Evolutionary conservation across 92 coral and sea anemone genomes (phyloP), one percentile per base, ranked within the genome.

Genomic region (Meandrina meandrites): DNA sequence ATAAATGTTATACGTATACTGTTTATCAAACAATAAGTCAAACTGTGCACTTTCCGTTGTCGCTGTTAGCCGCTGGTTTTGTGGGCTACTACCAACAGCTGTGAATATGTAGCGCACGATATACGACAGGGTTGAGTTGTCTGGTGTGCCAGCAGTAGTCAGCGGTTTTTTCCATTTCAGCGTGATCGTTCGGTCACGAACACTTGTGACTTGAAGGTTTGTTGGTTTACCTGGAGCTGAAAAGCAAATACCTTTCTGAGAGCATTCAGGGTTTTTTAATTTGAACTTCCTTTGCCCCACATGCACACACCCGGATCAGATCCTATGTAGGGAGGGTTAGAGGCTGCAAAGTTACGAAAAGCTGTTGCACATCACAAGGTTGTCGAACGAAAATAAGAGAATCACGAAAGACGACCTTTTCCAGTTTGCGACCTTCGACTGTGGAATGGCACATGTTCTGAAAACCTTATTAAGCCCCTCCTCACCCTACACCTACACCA

Each of bases 141-240:
- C 48, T 66, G 66, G 82, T 35, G 54, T 30, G 53, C 75, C 75
- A 28, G 62, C 75, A 35, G 76, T 27, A 27, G 85, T 81, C 85
- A 42, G 22, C 57, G 88, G 88, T 47, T 47, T 85, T 1, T 16
- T 85, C 88, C 88, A 85, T 47, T 40, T 62, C 40, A 85, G 77
- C 22, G 32, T 76, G 83, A 85, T 47, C 24, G 75, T 62, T 0
- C 77, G 68, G 18, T 85, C 47, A 21, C 45, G 35, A 34, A 85
- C 82, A 18, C 67, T 47, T 45, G 76, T 12, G 48, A 85, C 83
- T 21, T 4, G 37, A 60, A 85, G 82, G 67, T 85, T n/a, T 45
- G 83, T 62, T 76, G 88, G 88, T 68, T 64, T 77, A 19, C 60
- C 64, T 64, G 76, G 67, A 51, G 36, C 88, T 78, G 13, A 12